Conservation (phyloP, 2,113 vertebrate genomes). For the Psittacara wagleri region DNA sequence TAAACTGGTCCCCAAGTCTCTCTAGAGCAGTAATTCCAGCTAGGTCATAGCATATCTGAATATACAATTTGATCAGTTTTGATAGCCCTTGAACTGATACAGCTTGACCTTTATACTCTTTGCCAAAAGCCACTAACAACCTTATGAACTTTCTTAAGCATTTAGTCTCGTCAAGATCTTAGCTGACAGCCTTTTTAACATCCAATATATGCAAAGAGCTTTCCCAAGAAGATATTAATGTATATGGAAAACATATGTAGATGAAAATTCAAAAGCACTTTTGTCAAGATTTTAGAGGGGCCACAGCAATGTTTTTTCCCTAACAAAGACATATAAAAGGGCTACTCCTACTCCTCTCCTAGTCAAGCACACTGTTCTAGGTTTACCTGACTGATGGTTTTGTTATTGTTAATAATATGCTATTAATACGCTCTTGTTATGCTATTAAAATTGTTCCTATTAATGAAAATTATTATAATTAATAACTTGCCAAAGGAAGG, state of each 20-base stretch:
- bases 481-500: not conserved
- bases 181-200: conserved; percentile 56
- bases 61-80: conserved; percentile 64
- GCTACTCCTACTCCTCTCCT: not conserved
- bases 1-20: not conserved
- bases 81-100: conserved; percentile 70
- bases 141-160: conserved; percentile 67
- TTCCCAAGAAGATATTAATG: conserved; percentile 6
- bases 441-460: not conserved
- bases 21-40: conserved; percentile 32
- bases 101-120: conserved; percentile 69
- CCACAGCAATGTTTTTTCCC: not conserved
- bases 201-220: conserved; percentile 10
- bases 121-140: conserved; percentile 68
- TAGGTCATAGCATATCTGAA: conserved; percentile 73
- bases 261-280: conserved; percentile 35
- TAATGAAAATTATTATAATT: not conserved
- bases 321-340: not conserved
- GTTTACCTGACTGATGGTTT: not conserved
- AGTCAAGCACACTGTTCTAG: not conserved
- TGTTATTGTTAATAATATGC: not conserved
- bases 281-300: not conserved
- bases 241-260: conserved; percentile 12
- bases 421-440: not conserved
- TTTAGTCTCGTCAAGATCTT: conserved; percentile 55